Evolutionary conservation across 2,797 vertebrate genomes (phyloP).

Genomic region (Parambassis ranga): DNA sequence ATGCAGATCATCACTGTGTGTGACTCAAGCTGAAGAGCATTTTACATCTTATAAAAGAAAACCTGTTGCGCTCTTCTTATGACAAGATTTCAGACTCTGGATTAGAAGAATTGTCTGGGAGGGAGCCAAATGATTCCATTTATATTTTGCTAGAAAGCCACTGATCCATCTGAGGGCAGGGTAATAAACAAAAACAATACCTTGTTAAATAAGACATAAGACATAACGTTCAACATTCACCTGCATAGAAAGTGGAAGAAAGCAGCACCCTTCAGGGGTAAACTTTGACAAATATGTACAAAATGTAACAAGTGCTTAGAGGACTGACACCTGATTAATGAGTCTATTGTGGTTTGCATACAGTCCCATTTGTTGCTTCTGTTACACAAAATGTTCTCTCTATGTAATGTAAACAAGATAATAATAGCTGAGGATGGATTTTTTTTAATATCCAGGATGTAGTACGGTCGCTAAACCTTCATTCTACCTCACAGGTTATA

Average conservation of each 20-base stretch:
- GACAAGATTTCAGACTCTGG: background rate
- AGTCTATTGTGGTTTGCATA: background rate
- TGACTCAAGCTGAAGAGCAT: constrained; percentile 16
- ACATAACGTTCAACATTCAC: too few species aligned
- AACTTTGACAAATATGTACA: too few species aligned
- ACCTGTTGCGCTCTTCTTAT: background rate
- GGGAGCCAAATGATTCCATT: background rate
- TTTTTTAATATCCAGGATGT: too few species aligned
- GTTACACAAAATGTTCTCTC: too few species aligned
- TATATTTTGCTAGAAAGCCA: background rate
- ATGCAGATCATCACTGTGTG: constrained; percentile 17
- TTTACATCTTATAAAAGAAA: background rate
- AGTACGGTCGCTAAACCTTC: too few species aligned
- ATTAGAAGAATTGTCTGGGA: background rate
- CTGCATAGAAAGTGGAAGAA: too few species aligned
- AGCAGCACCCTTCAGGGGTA: too few species aligned
- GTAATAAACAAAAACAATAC: background rate
- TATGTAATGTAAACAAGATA: too few species aligned
- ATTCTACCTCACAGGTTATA: too few species aligned
- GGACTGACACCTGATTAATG: background rate
- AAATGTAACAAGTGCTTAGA: too few species aligned
- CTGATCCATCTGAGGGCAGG: background rate
- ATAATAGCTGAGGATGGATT: too few species aligned
- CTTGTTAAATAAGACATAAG: too few species aligned
- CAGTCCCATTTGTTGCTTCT: background rate